A percentile compares a stretch with the other conserved stretches of the same genome.
These are phyloP conservation scores for Amiota communis DNA, from an alignment of 2,888 invertebrate genomes.

Conservation along the genomic window DNA sequence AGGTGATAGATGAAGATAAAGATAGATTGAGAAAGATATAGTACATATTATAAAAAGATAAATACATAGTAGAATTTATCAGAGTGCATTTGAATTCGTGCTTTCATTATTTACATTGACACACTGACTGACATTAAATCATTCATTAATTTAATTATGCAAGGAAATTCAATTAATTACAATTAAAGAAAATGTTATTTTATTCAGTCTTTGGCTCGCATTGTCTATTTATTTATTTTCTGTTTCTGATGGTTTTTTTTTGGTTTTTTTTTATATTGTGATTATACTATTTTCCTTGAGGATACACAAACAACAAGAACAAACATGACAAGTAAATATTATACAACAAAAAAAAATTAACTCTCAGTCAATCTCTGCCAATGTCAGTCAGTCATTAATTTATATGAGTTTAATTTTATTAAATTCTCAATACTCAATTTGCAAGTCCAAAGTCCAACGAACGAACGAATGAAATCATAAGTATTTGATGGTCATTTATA, in stretches of 20 bases:
- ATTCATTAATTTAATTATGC: no score
- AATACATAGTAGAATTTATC: no score
- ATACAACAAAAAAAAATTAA: background rate
- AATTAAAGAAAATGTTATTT: no score
- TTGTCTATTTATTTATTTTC: background rate
- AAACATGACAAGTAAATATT: background rate
- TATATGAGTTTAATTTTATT: slow-evolving; percentile 11
- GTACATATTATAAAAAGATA: no score
- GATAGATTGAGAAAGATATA: no score
- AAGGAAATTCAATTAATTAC: no score
- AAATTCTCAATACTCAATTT: background rate
- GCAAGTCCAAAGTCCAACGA: background rate
- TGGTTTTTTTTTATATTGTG: background rate
- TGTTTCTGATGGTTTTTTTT: background rate
- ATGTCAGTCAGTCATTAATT: slow-evolving; percentile 35
- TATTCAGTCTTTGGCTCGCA: background rate
- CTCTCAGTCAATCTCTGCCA: slow-evolving; percentile 49
- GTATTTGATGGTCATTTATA: background rate
- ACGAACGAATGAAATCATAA: background rate
- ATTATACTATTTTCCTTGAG: no score
- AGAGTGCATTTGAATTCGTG: no score
- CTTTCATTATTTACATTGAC: no score
- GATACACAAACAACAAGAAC: background rate
- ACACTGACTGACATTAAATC: no score
- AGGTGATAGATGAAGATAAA: no score